Evolutionary conservation across 2,888 invertebrate species (phyloP).

Genomic region (Pocota personata): DNA sequence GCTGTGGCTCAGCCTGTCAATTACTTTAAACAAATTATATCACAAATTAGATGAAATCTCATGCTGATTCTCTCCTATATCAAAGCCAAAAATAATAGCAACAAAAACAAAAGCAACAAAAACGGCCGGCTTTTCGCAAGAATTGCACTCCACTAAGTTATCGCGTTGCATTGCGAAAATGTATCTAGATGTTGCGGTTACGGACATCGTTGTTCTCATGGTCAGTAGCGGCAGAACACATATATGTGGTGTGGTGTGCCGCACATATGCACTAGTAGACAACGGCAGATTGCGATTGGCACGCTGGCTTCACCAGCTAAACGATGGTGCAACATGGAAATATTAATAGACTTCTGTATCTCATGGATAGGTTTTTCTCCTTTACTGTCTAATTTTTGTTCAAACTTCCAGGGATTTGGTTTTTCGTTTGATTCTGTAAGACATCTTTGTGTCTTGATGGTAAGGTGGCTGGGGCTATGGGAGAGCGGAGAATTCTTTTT

Average conservation of each 20-base stretch:
- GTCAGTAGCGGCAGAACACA: constrained; percentile 42
- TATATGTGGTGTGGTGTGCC: constrained; percentile 21
- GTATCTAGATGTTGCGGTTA: constrained; percentile 70
- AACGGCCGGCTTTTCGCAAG: constrained; percentile 51
- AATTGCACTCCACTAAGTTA: constrained; percentile 64
- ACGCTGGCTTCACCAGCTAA: constrained; percentile 60
- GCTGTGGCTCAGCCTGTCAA: constrained; percentile 76
- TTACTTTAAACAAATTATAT: constrained; percentile 78
- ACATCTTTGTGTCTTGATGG: neutral
- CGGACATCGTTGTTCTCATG: constrained; percentile 67
- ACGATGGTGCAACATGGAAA: constrained; percentile 72
- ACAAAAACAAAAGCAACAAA: constrained; percentile 52
- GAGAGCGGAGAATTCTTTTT: constrained; percentile 35
- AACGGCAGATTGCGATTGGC: constrained; percentile 59
- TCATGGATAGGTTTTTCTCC: constrained; percentile 38
- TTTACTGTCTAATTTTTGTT: constrained; percentile 28
- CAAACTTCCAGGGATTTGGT: constrained; percentile 42
- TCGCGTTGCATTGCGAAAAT: constrained; percentile 67
- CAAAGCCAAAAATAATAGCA: constrained; percentile 52
- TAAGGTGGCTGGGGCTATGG: neutral
- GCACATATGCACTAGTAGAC: constrained; percentile 39
- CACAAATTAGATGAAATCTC: constrained; percentile 78
- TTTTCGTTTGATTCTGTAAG: constrained; percentile 17
- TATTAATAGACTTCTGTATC: constrained; percentile 73
- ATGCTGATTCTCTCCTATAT: constrained; percentile 74